Base-by-base conservation (phyloP, 2,113 vertebrate genomes). In the Plotosus lineatus region DNA sequence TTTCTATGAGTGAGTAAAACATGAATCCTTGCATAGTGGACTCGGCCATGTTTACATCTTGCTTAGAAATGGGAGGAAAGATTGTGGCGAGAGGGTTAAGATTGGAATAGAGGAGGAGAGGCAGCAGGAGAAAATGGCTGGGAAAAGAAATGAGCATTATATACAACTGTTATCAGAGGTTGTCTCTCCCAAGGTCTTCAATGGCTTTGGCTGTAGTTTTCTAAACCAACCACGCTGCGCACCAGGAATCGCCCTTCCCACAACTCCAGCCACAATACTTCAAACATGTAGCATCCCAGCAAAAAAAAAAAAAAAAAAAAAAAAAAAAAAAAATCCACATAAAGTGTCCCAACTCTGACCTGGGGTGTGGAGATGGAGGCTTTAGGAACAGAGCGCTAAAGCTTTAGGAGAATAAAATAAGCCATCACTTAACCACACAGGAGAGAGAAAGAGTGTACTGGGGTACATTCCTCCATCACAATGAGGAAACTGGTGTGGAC, bases 111-210 rank as follows among this genome's bases (percentile, higher is more conserved):
- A 80, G 72, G 55, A 82, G 51, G 63, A 82, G 53, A 82, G 75
- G 78, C 50, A 76, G 78, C 38, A 80, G 33, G 58, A 53, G 38
- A 40, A 31, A 56, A 78, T 68, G 63, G 74, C 78, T 78, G 80
- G 80, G 61, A 82, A 82, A 46, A 76, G 85, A 74, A 83, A 55
- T 36, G 51, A 80, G 61, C 66, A 74, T 77, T 80, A 82, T 73
- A 84, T 77, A 72, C 69, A 46, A 40, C 72, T 80, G 66, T 85
- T 86, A 86, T 86, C 85, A 80, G 66, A 77, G 63, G 28, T 80
- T 55, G 75, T 78, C 77, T 82, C 44, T 80, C 55, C 50, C 85
- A 85, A 87, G 85, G 85, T 85, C 85, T 83, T 76, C 44, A 58
- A 74, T 80, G 82, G 75, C 81, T 85, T 68, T 51, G 42, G 69